Evolutionary conservation across 2,113 vertebrate species (phyloP), one percentile per base, ranked within the genome.

Genomic region (Onychostoma macrolepis): DNA sequence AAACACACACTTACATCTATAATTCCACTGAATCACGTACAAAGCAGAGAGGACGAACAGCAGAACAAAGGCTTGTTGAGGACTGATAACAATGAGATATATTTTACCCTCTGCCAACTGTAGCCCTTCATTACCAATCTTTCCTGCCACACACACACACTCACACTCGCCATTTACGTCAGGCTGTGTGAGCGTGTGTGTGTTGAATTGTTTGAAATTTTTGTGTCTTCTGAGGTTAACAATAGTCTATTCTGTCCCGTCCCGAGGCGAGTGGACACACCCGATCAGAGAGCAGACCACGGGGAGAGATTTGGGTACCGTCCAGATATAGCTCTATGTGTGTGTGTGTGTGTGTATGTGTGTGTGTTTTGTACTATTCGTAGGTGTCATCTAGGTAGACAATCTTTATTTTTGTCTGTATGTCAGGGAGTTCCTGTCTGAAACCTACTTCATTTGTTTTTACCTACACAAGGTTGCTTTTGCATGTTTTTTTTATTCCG

Each of bases 221-320:
- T 76, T 74, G 67, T 83, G 86, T 83, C 86, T 87, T 76, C 69
- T 83, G 80, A 67, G 41, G 79, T 83, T 76, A 83, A 87, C 86
- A 87, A 87, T 83, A 67, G 80, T 53, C 86, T 77, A 77, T 87
- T 87, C 80, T 87, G 79, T 87, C 58, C 69, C 26, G 30, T 65
- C 56, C 71, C 69, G 41, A 76, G 50, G 28, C 53, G 30, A 83
- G 63, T 83, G 86, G 85, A 83, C 86, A 84, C 82, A 87, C 86
- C 80, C 80, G 30, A 53, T 26, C 56, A 56, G 38, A 87, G 26
- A 61, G 28, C 67, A 15, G 69, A 63, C 77, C 48, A 80, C 63
- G 43, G 76, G 77, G 85, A 80, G 45, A 80, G 45, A 58, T 41
- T 81, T 80, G 78, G 78, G 79, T 12, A 75, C 38, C 17, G 36